Conservation (phyloP, 2,888 invertebrate genomes). For the Eilema caniola region DNA sequence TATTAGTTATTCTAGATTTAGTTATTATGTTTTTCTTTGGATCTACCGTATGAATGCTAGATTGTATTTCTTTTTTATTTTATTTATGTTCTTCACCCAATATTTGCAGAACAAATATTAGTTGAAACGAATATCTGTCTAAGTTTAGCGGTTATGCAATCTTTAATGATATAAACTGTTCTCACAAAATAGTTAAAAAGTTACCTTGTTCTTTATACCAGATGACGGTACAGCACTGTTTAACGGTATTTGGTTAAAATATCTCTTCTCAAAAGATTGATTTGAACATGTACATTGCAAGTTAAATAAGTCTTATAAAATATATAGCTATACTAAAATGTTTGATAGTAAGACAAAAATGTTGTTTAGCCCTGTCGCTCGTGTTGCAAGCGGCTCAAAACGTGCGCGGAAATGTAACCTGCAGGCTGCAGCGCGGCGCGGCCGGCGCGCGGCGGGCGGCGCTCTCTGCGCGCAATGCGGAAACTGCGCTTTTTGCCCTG, state of each 20-base stretch:
- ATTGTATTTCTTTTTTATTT: no score
- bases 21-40: not conserved
- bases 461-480: conserved; percentile 69
- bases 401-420: conserved; percentile 67
- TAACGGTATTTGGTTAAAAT: not conserved
- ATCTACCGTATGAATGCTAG: not conserved
- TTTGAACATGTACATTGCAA: no score
- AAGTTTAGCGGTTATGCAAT: no score
- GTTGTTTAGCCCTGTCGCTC: conserved; percentile 59
- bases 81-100: not conserved
- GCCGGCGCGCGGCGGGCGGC: conserved; percentile 42
- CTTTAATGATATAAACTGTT: not conserved
- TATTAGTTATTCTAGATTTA: not conserved
- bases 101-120: not conserved
- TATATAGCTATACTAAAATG: not conserved
- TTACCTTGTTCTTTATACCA: not conserved
- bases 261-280: no score
- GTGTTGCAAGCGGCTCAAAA: conserved; percentile 59
- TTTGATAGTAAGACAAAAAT: conserved; percentile 31
- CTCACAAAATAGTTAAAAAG: not conserved
- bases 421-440: conserved; percentile 60
- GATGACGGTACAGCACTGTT: not conserved
- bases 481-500: conserved; percentile 66
- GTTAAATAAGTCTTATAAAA: not conserved
- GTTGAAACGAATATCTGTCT: no score